Conservation (phyloP, 2,888 invertebrate species). For the Caenorhabditis drosophilae region DNA sequence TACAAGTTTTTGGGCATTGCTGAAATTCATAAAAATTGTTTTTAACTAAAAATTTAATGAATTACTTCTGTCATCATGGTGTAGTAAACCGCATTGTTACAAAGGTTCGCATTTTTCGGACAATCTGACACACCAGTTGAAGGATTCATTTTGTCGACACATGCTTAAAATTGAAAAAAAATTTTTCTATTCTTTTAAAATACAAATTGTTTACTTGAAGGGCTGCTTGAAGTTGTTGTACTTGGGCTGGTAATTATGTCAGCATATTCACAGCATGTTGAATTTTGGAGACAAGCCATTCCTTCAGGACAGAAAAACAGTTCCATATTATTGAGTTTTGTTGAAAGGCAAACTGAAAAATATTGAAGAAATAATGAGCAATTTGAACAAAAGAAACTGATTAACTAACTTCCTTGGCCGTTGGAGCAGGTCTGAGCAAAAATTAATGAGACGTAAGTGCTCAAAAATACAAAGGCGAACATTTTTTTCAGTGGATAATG, state of each 20-base stretch:
- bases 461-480: conserved; percentile 23
- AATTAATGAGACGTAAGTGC: conserved; percentile 9
- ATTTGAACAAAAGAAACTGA: background rate
- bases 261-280: conserved; percentile 28
- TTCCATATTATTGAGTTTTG: conserved; percentile 15
- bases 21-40: background rate
- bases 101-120: conserved; percentile 25
- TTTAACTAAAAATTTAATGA: background rate
- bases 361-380: background rate
- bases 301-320: conserved; percentile 31
- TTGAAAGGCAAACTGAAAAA: conserved; percentile 20
- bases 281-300: conserved; percentile 25
- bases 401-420: conserved; percentile 10
- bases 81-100: conserved; percentile 29
- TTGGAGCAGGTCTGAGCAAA: conserved; percentile 24
- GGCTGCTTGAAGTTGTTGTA: conserved; percentile 16
- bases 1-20: conserved; percentile 10
- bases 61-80: conserved; percentile 25
- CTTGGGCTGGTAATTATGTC: conserved; percentile 20
- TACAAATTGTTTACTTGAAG: conserved; percentile 7
- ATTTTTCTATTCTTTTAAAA: conserved; percentile 2
- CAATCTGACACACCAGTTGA: conserved; percentile 35
- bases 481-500: conserved; percentile 37
- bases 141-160: conserved; percentile 28
- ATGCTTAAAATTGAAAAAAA: conserved; percentile 6